Conservation (phyloP, 2,113 vertebrate genomes). For the Penelope pileata region DNA sequence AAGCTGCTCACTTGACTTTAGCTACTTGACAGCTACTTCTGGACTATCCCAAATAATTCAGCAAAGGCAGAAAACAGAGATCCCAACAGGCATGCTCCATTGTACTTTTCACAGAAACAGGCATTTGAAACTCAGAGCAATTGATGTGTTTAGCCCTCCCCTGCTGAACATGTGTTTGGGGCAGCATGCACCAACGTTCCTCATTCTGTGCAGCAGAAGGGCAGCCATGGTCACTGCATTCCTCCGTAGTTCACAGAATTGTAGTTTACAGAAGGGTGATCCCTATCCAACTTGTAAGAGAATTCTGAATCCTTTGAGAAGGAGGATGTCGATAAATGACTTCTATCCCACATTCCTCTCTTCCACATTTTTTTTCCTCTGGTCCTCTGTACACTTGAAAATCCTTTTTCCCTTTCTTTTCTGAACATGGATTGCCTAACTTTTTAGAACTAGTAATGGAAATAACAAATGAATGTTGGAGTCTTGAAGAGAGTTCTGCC, state of each 20-base stretch:
- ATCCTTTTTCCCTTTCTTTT: neutral
- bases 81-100: neutral
- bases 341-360: neutral
- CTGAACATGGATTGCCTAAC: neutral
- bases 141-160: neutral
- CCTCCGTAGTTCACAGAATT: neutral
- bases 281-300: neutral
- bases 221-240: neutral
- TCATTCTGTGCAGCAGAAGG: accelerated
- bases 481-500: neutral
- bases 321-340: neutral
- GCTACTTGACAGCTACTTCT: neutral
- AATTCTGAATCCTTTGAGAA: neutral
- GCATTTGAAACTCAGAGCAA: neutral
- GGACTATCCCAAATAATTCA: neutral
- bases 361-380: neutral
- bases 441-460: conserved; percentile 5
- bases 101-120: neutral
- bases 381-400: neutral
- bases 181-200: too few species aligned
- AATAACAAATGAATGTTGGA: conserved; percentile 16
- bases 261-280: neutral
- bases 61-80: neutral
- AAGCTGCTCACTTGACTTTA: neutral
- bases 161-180: neutral